A percentile compares a stretch with the other conserved stretches of the same genome.
These are phyloP conservation scores for Zaprionus africanus DNA, from an alignment of 1,140 invertebrate genomes.

Conservation along the genomic window DNA sequence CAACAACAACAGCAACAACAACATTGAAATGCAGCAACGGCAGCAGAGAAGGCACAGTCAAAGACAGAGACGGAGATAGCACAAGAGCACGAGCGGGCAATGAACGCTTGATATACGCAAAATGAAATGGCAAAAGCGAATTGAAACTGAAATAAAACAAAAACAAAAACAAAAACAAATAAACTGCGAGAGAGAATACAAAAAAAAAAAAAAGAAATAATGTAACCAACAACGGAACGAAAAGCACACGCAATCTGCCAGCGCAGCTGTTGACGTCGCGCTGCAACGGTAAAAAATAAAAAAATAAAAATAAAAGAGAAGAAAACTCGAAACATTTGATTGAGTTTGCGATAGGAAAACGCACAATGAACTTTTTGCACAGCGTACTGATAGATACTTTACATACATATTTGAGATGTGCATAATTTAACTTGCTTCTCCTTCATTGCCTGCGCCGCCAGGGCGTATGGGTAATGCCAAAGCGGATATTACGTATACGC, in stretches of 20 bases:
- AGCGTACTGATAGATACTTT: constrained; percentile 41
- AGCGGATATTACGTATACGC: constrained; percentile 51
- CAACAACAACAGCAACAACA: constrained; percentile 3
- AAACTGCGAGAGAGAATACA: neutral
- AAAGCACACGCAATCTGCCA: constrained; percentile 60
- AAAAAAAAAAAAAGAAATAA: constrained; percentile 22
- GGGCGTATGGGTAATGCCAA: constrained; percentile 66
- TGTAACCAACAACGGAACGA: constrained; percentile 68
- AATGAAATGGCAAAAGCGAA: constrained; percentile 42
- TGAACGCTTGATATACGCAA: constrained; percentile 80
- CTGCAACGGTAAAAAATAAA: constrained; percentile 30
- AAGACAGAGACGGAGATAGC: constrained; percentile 30
- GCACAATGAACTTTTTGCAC: constrained; percentile 63
- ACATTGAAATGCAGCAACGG: constrained; percentile 67
- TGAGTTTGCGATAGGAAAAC: constrained; percentile 65
- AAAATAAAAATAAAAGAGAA: neutral
- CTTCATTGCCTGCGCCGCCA: neutral
- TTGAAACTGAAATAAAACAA: constrained; percentile 40
- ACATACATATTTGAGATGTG: constrained; percentile 58
- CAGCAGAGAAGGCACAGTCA: constrained; percentile 15
- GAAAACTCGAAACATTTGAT: constrained; percentile 65
- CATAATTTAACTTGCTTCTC: constrained; percentile 52
- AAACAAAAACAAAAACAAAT: constrained; percentile 22
- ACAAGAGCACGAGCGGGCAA: constrained; percentile 62
- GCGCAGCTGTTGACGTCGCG: constrained; percentile 39